phyloP scores from a whole-genome alignment of 2,888 invertebrate genomes.

The Eledona agricola region DNA sequence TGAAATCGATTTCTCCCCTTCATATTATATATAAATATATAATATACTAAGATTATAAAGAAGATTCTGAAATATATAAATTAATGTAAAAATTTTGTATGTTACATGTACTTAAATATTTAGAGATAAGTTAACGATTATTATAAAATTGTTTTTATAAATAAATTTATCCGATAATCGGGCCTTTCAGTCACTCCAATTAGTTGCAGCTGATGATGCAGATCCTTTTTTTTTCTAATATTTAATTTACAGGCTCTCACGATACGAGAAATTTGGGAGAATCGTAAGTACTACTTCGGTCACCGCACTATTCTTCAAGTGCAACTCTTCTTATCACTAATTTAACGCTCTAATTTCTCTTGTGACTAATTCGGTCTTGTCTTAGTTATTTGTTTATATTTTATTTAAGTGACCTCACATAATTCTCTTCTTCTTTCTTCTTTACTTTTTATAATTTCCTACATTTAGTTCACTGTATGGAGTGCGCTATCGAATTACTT shows the following conservation, averaged over 20 bases:
- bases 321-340: neutral
- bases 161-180: constrained; percentile 51
- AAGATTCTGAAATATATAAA: constrained; percentile 20
- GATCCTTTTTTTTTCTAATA: constrained; percentile 20
- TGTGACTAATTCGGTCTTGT: too few relatives aligned
- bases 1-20: too few relatives aligned
- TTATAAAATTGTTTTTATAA: constrained; percentile 62
- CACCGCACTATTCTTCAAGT: neutral
- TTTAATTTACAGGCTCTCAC: constrained; percentile 43
- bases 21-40: too few relatives aligned
- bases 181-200: constrained; percentile 22
- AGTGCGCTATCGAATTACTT: too few relatives aligned
- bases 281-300: constrained; percentile 56
- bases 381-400: too few relatives aligned
- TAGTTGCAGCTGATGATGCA: constrained; percentile 17
- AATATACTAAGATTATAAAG: constrained; percentile 17
- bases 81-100: constrained; percentile 56
- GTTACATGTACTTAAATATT: constrained; percentile 59
- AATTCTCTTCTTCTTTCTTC: too few relatives aligned
- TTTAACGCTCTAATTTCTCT: too few relatives aligned
- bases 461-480: too few relatives aligned
- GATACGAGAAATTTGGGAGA: constrained; percentile 52
- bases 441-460: too few relatives aligned
- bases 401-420: too few relatives aligned
- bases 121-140: constrained; percentile 56